phyloP scores from a whole-genome alignment of 2,888 invertebrate species.

The Calephelis perditalis region DNA sequence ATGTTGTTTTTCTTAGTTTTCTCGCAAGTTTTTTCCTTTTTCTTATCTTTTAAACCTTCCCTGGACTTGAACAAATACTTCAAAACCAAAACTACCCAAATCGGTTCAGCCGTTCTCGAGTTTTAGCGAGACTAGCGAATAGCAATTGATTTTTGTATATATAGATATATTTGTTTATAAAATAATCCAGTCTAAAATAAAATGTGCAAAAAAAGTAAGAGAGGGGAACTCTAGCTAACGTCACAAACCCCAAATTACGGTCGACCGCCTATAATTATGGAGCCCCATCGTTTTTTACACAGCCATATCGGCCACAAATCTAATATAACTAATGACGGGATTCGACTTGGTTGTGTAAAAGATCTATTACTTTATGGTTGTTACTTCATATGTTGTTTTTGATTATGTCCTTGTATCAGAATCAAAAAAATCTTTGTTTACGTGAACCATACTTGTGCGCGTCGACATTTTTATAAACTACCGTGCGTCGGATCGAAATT shows the following conservation, averaged over 20 bases:
- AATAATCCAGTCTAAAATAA: constrained; percentile 32
- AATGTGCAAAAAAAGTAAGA: constrained; percentile 39
- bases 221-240: constrained; percentile 38
- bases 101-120: no score
- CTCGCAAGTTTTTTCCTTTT: no score
- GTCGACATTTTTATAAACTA: no score
- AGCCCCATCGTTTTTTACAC: constrained; percentile 58
- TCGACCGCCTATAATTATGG: constrained; percentile 52
- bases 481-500: no score
- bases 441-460: no score
- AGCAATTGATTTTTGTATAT: no score
- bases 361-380: constrained; percentile 45
- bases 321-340: constrained; percentile 66
- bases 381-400: constrained; percentile 41
- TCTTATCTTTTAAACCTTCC: no score
- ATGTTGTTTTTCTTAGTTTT: no score
- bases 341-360: constrained; percentile 46
- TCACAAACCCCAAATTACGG: constrained; percentile 57
- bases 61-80: no score
- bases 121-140: no score
- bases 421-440: no score
- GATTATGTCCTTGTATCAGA: constrained; percentile 11
- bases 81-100: no score
- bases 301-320: constrained; percentile 58
- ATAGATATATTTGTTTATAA: neutral